Evolutionary conservation across 2,113 vertebrate species (phyloP).

Genomic region (Malaclemys terrapin): DNA sequence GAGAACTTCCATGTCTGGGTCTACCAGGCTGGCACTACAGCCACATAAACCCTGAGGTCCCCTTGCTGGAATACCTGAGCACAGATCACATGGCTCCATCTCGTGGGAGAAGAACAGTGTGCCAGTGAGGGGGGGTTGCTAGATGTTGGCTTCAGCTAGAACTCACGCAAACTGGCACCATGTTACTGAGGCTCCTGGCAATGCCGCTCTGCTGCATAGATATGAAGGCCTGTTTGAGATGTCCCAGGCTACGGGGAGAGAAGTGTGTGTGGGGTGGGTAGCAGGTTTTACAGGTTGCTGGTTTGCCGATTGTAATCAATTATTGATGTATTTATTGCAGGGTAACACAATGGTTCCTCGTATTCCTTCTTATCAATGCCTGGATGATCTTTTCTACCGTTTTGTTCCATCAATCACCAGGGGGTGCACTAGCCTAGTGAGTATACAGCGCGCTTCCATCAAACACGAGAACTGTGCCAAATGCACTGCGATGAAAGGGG

Average conservation of each 20-base stretch:
- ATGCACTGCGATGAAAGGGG: rapidly evolving
- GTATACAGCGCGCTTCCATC: rapidly evolving
- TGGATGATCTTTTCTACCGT: rapidly evolving
- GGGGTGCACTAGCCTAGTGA: neutral
- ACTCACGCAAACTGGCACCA: neutral
- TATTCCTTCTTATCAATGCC: rapidly evolving
- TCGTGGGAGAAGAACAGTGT: rapidly evolving
- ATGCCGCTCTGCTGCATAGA: neutral
- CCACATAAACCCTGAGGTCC: rapidly evolving
- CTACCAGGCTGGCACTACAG: neutral
- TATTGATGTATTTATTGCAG: neutral
- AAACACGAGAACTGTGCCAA: too few relatives aligned
- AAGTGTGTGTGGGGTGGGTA: neutral
- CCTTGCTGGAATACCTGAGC: neutral
- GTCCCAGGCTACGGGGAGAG: too few relatives aligned
- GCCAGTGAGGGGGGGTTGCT: rapidly evolving
- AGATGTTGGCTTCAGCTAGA: neutral
- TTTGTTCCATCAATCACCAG: rapidly evolving
- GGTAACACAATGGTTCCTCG: neutral
- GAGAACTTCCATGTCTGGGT: neutral
- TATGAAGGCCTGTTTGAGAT: neutral
- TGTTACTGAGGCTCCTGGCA: neutral
- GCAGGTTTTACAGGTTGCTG: neutral
- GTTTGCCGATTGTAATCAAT: neutral
- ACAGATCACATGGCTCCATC: rapidly evolving